Conservation (phyloP, 1,140 invertebrate species). For the Pseudachorutes palmiensis region DNA sequence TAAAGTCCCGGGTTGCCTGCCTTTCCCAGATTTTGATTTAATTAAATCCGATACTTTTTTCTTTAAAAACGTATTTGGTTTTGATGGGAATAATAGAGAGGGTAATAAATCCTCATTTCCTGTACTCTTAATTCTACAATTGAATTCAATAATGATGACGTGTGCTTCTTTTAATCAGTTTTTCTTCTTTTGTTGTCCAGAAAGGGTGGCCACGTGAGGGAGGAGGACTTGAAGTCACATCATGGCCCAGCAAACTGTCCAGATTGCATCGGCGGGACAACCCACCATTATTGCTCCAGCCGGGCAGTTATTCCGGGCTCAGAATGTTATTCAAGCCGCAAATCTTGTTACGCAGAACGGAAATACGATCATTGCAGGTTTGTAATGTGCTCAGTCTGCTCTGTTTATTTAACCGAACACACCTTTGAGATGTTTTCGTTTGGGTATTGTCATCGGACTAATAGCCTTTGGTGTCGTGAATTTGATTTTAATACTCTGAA, state of each 20-base stretch:
- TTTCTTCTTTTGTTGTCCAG: neutral
- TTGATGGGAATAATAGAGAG: neutral
- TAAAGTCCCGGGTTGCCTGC: neutral
- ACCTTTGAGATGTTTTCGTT: too few relatives aligned
- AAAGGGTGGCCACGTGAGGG: neutral
- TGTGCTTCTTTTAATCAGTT: neutral
- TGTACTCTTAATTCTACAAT: neutral
- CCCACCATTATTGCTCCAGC: slow-evolving; percentile 33
- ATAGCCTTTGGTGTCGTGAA: neutral
- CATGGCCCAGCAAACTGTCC: slow-evolving; percentile 30
- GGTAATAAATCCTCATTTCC: neutral
- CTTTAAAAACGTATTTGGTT: neutral
- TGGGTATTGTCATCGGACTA: neutral
- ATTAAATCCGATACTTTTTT: neutral
- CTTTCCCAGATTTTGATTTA: neutral
- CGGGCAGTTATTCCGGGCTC: slow-evolving; percentile 33
- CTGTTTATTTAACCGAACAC: too few relatives aligned
- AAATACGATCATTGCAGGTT: slow-evolving; percentile 29
- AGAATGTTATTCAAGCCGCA: slow-evolving; percentile 34
- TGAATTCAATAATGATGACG: neutral
- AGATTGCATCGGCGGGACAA: slow-evolving; percentile 23
- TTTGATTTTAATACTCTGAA: neutral
- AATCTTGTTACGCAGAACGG: slow-evolving; percentile 35
- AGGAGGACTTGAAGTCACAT: neutral
- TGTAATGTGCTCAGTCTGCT: neutral